phyloP scores from a whole-genome alignment of 2,797 vertebrate genomes.

The Notolepis coatsorum region DNA sequence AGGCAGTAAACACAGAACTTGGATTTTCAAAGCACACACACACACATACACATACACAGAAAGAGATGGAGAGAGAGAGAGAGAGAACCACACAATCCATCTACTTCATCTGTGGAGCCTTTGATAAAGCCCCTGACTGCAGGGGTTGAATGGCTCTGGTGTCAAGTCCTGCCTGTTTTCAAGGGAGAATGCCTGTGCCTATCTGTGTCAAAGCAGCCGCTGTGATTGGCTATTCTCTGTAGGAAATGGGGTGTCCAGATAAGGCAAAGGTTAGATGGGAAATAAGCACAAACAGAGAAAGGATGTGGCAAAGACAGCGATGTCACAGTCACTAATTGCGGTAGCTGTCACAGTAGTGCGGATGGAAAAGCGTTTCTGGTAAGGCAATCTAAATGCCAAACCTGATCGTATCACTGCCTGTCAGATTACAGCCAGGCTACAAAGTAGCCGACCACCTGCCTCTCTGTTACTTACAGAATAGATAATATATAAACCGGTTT shows the following conservation, averaged over 20 bases:
- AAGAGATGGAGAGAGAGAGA: neutral
- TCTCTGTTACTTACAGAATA: constrained; percentile 8
- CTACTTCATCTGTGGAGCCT: neutral
- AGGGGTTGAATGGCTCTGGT: constrained; percentile 1
- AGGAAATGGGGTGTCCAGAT: constrained; percentile 35
- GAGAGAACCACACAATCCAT: neutral
- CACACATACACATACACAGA: neutral
- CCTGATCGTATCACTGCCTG: constrained; percentile 55
- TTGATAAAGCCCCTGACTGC: constrained; percentile 3
- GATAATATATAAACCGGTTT: constrained; percentile 27
- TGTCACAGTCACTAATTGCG: constrained; percentile 71
- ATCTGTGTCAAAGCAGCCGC: constrained; percentile 5
- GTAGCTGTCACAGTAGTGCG: constrained; percentile 55
- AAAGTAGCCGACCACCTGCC: constrained; percentile 27
- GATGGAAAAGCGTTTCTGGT: constrained; percentile 50
- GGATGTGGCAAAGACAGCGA: constrained; percentile 43
- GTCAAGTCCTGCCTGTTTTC: constrained; percentile 9
- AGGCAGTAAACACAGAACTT: too few species aligned
- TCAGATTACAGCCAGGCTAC: constrained; percentile 49
- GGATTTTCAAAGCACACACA: too few species aligned
- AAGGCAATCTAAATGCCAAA: constrained; percentile 61
- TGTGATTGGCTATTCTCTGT: constrained; percentile 28
- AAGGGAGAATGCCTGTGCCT: constrained; percentile 10
- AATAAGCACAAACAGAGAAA: constrained; percentile 20
- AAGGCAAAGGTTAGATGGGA: constrained; percentile 41